These are phyloP conservation scores for Beris morrisii DNA, from an alignment of 2,888 invertebrate genomes.

Conservation along the genomic window DNA sequence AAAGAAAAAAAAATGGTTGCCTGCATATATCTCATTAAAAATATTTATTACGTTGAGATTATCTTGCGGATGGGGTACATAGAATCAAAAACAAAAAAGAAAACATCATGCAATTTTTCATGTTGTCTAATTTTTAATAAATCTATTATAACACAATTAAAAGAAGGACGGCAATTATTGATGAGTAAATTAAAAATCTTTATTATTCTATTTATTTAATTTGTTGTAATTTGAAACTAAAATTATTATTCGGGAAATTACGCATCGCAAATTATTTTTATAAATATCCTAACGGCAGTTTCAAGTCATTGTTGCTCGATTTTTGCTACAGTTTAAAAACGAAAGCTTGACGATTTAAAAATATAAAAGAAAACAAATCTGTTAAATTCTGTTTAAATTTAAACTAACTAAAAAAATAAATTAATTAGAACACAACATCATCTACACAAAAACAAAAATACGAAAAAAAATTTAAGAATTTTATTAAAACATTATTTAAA, in stretches of 20 bases:
- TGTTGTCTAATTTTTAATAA: constrained; percentile 29
- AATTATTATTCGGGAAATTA: too few relatives aligned
- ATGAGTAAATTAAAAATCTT: background rate
- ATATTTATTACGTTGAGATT: too few relatives aligned
- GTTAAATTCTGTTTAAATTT: constrained; percentile 36
- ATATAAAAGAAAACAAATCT: constrained; percentile 28
- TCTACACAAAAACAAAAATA: constrained; percentile 13
- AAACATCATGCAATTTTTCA: constrained; percentile 23
- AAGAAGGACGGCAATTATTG: background rate
- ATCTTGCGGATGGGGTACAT: too few relatives aligned
- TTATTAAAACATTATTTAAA: constrained; percentile 28
- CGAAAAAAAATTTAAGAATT: constrained; percentile 7
- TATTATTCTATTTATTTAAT: too few relatives aligned
- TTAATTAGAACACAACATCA: background rate
- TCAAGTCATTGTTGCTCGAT: background rate
- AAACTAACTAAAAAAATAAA: background rate
- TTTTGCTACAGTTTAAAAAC: background rate
- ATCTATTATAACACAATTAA: background rate
- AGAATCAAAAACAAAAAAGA: background rate
- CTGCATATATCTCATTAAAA: too few relatives aligned
- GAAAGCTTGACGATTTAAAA: background rate
- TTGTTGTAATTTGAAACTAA: too few relatives aligned
- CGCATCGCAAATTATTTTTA: background rate
- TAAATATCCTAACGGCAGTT: background rate
- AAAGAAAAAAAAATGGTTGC: too few relatives aligned